phyloP scores from a whole-genome alignment of 2,797 vertebrate genomes.

The Sebastes matsubarae region DNA sequence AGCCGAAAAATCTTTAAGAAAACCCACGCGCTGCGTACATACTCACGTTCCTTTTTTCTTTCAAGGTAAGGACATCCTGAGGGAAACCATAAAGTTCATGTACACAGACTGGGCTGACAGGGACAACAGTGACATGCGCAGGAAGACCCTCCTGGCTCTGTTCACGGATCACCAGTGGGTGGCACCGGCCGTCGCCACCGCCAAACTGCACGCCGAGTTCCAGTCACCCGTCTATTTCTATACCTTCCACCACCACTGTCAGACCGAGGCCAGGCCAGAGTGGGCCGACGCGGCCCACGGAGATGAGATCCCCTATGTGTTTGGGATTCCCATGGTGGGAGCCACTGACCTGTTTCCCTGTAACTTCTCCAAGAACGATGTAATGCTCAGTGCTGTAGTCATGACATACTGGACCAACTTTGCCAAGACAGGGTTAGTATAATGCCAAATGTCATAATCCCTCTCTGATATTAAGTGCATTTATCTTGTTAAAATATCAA shows the following conservation, averaged over 20 bases:
- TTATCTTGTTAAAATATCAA: background rate
- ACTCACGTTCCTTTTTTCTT: constrained; percentile 18
- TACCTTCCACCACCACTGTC: constrained; percentile 98
- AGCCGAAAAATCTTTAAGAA: background rate
- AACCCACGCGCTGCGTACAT: background rate
- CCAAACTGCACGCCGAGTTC: constrained; percentile 95
- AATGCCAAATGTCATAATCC: background rate
- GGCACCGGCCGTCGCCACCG: constrained; percentile 94
- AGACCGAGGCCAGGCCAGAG: constrained; percentile 93
- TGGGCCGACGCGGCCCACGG: constrained; percentile 96
- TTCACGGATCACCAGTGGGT: constrained; percentile 99
- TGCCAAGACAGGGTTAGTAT: constrained; percentile 91
- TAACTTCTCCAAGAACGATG: constrained; percentile 98
- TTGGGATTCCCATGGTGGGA: constrained; percentile 96
- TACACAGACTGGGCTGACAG: constrained; percentile 98
- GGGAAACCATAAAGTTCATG: constrained; percentile 99
- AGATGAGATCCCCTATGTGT: constrained; percentile 96
- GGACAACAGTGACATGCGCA: constrained; percentile 94
- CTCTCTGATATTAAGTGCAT: background rate
- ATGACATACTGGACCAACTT: constrained; percentile 99
- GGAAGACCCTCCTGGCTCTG: constrained; percentile 93
- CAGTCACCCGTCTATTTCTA: constrained; percentile 97
- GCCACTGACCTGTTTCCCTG: constrained; percentile 96
- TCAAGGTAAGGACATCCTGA: constrained; percentile 90
- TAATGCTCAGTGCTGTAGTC: constrained; percentile 96